Conservation (phyloP, 2,797 vertebrate genomes). For the Channallabes apus region DNA sequence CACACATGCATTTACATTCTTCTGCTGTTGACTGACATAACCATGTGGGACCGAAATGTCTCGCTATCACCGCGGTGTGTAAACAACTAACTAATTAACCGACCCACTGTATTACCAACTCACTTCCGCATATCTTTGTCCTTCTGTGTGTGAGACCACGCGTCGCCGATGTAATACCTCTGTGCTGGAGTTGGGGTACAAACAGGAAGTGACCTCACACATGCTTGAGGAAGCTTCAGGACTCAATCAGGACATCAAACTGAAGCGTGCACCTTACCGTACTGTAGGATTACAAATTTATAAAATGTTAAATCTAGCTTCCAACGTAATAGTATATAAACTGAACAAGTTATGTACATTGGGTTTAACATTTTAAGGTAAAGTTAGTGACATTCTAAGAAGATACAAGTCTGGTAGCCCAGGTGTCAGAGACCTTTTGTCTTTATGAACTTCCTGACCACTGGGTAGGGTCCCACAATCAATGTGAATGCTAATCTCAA, state of each 20-base stretch:
- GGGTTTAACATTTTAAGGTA: too few species aligned
- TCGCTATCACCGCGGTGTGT: conserved; percentile 43
- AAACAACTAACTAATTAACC: conserved; percentile 45
- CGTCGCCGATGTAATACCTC: conserved; percentile 60
- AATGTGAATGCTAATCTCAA: too few species aligned
- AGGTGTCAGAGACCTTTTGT: too few species aligned
- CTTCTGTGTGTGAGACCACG: conserved; percentile 56
- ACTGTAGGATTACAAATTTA: too few species aligned
- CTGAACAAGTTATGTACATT: too few species aligned
- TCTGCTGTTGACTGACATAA: conserved; percentile 48
- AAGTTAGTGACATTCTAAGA: too few species aligned
- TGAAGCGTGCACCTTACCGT: conserved; percentile 43
- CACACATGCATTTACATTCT: conserved; percentile 53
- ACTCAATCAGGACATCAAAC: conserved; percentile 70
- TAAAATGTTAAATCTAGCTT: too few species aligned
- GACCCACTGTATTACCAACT: not conserved
- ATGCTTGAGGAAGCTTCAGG: conserved; percentile 69
- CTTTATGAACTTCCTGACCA: too few species aligned
- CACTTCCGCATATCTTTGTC: conserved; percentile 52
- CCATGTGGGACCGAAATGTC: conserved; percentile 48
- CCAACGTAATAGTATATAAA: too few species aligned
- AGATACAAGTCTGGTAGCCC: too few species aligned
- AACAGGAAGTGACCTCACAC: conserved; percentile 68
- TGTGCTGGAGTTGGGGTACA: conserved; percentile 67
- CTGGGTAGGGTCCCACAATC: too few species aligned